These are phyloP conservation scores for Pachyramphus minor DNA, from an alignment of 2,113 vertebrate species.

Conservation along the genomic window DNA sequence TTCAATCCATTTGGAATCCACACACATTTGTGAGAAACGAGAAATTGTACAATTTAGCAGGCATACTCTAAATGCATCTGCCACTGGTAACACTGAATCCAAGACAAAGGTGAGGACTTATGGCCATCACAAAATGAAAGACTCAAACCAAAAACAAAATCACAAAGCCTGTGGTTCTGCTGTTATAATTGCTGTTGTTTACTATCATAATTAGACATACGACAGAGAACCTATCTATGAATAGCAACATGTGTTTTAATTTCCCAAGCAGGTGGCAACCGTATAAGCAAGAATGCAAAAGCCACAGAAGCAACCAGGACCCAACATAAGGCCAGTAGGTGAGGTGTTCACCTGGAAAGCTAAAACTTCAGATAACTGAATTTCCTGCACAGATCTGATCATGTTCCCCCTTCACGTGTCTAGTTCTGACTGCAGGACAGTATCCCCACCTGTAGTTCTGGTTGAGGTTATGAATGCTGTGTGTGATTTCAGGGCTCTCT, in stretches of 20 bases:
- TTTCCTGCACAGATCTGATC: neutral
- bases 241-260: neutral
- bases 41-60: neutral
- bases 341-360: neutral
- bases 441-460: neutral
- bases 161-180: neutral
- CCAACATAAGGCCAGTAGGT: neutral
- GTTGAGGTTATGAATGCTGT: neutral
- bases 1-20: neutral
- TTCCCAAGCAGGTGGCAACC: neutral
- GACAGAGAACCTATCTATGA: neutral
- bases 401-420: rapidly evolving
- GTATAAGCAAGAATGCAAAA: neutral
- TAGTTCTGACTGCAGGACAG: too few relatives aligned
- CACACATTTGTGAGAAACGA: neutral
- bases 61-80: neutral
- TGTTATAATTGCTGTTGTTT: rapidly evolving
- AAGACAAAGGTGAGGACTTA: neutral
- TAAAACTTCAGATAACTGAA: neutral
- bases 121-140: neutral
- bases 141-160: neutral
- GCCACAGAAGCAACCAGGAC: neutral
- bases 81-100: neutral
- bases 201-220: neutral
- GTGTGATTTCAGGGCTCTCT: neutral